A percentile compares a stretch with the other conserved stretches of the same genome.
phyloP scores from a whole-genome alignment of 1,140 invertebrate species.

The Coelopa frigida region DNA sequence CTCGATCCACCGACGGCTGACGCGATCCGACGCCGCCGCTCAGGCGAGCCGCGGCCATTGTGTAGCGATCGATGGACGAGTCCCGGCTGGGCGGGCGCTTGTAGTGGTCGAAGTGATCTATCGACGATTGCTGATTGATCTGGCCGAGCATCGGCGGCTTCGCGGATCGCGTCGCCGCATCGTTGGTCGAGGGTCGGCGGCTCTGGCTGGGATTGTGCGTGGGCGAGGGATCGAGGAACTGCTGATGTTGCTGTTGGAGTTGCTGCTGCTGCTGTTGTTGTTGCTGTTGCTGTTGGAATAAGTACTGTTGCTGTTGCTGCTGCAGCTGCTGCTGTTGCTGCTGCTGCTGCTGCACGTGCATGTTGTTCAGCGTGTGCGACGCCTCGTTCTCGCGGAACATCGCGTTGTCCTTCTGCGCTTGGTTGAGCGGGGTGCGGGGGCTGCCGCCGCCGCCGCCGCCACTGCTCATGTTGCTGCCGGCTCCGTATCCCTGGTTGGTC shows the following conservation, averaged over 20 bases:
- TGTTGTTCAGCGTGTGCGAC: constrained; percentile 6
- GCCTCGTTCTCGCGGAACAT: constrained; percentile 10
- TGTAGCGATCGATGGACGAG: constrained; percentile 76
- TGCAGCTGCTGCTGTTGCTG: constrained; percentile 19
- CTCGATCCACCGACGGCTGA: constrained; percentile 66
- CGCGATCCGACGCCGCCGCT: constrained; percentile 53
- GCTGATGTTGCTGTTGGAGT: constrained; percentile 8
- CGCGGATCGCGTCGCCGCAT: too few relatives aligned
- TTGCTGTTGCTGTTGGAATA: constrained; percentile 15
- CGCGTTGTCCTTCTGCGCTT: constrained; percentile 7
- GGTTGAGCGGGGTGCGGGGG: constrained; percentile 1
- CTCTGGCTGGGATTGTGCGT: not conserved
- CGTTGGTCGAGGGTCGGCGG: not conserved
- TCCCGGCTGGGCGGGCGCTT: constrained; percentile 81
- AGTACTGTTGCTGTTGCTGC: constrained; percentile 22
- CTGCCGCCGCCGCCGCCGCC: constrained; percentile 8
- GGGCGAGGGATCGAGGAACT: too few relatives aligned
- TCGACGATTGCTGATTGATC: constrained; percentile 52
- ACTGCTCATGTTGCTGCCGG: constrained; percentile 5
- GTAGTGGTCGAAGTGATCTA: constrained; percentile 84
- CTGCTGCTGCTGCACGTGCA: constrained; percentile 8
- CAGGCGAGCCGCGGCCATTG: constrained; percentile 52
- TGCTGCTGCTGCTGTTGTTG: constrained; percentile 15
- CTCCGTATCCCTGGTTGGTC: constrained; percentile 1
- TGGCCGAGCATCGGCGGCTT: constrained; percentile 49